phyloP scores from a whole-genome alignment of 2,797 vertebrate species.

The Syncerus caffer region DNA sequence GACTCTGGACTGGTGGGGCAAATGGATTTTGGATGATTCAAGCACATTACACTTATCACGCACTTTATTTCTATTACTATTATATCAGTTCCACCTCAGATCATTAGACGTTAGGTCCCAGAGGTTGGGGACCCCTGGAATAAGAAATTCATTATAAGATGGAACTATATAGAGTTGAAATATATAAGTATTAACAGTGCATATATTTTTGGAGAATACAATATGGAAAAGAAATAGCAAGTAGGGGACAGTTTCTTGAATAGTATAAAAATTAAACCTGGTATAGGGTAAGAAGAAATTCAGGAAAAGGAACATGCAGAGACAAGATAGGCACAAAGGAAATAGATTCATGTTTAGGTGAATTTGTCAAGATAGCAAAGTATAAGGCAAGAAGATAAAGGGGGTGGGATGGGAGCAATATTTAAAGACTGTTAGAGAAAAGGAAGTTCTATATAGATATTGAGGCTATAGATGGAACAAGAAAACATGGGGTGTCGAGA shows the following conservation, averaged over 20 bases:
- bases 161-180: not conserved
- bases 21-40: not conserved
- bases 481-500: not conserved
- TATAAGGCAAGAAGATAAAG: not conserved
- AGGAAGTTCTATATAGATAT: not conserved
- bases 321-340: not conserved
- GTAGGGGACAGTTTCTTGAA: not conserved
- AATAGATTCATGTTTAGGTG: not conserved
- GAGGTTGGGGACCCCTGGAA: not conserved
- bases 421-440: not conserved
- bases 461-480: not conserved
- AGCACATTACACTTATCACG: not conserved
- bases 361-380: constrained; percentile 19
- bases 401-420: not conserved
- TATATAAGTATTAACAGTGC: not conserved
- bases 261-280: not conserved
- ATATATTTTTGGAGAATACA: not conserved
- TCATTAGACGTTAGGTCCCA: not conserved
- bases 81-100: not conserved
- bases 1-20: not conserved
- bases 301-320: not conserved
- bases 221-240: not conserved
- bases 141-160: not conserved
- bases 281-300: not conserved
- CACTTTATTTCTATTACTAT: not conserved